Conservation (phyloP, 2,888 invertebrate species). For the Galerucella nymphaeae region DNA sequence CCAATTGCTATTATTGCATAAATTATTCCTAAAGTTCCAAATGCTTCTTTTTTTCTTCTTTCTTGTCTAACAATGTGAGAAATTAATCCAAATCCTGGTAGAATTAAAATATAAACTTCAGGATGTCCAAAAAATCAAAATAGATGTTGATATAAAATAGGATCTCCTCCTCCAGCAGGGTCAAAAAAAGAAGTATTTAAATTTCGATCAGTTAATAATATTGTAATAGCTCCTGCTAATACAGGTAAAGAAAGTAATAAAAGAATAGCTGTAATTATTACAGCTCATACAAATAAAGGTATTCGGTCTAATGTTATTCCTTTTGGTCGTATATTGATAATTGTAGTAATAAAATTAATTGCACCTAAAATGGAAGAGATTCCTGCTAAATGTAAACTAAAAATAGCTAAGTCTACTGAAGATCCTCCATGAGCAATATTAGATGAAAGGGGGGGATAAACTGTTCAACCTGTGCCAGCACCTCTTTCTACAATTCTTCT, state of each 20-base stretch:
- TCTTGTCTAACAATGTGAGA: conserved; percentile 81
- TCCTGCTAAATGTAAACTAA: conserved; percentile 64
- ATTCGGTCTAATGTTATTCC: conserved; percentile 73
- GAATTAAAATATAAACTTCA: conserved; percentile 81
- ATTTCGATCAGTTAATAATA: conserved; percentile 83
- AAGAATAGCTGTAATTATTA: conserved; percentile 74
- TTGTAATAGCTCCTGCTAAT: conserved; percentile 83
- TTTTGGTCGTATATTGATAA: conserved; percentile 76
- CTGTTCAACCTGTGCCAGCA: no score
- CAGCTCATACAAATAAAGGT: conserved; percentile 80
- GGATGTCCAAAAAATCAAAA: conserved; percentile 92
- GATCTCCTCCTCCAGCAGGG: conserved; percentile 82
- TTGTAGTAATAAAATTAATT: conserved; percentile 83
- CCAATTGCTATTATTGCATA: conserved; percentile 82
- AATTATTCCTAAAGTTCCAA: no score
- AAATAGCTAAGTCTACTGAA: no score
- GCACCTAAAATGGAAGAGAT: conserved; percentile 80
- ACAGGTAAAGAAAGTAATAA: conserved; percentile 79
- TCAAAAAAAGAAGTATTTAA: conserved; percentile 86
- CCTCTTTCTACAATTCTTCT: no score
- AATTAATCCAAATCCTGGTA: conserved; percentile 71
- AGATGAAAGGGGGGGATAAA: no score
- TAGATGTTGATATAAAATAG: conserved; percentile 84
- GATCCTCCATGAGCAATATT: no score
- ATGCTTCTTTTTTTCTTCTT: conserved; percentile 64